These are phyloP conservation scores for Theocolax elegans DNA, from an alignment of 1,140 invertebrate species.

Conservation along the genomic window DNA sequence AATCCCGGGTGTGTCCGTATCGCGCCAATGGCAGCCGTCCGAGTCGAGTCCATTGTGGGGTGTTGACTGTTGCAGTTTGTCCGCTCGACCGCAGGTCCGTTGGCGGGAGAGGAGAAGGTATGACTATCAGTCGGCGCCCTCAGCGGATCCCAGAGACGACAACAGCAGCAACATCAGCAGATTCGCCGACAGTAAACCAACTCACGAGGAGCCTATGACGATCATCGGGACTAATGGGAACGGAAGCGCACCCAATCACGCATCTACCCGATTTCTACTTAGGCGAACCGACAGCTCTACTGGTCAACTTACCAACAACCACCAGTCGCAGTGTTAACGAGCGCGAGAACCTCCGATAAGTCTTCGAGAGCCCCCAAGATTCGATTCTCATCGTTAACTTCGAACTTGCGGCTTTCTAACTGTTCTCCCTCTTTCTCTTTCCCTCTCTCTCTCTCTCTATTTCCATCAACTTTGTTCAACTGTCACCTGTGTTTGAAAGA, in stretches of 20 bases:
- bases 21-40: constrained; percentile 58
- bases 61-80: constrained; percentile 71
- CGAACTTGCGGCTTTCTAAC: too few species aligned
- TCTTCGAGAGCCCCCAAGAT: too few species aligned
- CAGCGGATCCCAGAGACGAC: constrained; percentile 43
- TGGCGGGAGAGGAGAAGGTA: constrained; percentile 71
- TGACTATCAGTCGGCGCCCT: constrained; percentile 68
- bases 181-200: neutral
- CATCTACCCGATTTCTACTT: constrained; percentile 13
- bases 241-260: constrained; percentile 10
- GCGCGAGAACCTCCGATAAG: too few species aligned
- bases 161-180: constrained; percentile 5
- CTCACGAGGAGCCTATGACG: neutral
- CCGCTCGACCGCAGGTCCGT: constrained; percentile 68
- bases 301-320: neutral
- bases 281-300: constrained; percentile 39
- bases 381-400: too few species aligned
- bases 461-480: too few species aligned
- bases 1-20: too few species aligned
- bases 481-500: too few species aligned
- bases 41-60: constrained; percentile 62
- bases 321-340: constrained; percentile 56
- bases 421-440: too few species aligned
- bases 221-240: constrained; percentile 12
- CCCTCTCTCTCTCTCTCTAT: too few species aligned